These are phyloP conservation scores for Bubo bubo DNA, from an alignment of 2,113 vertebrate genomes.

Conservation along the genomic window DNA sequence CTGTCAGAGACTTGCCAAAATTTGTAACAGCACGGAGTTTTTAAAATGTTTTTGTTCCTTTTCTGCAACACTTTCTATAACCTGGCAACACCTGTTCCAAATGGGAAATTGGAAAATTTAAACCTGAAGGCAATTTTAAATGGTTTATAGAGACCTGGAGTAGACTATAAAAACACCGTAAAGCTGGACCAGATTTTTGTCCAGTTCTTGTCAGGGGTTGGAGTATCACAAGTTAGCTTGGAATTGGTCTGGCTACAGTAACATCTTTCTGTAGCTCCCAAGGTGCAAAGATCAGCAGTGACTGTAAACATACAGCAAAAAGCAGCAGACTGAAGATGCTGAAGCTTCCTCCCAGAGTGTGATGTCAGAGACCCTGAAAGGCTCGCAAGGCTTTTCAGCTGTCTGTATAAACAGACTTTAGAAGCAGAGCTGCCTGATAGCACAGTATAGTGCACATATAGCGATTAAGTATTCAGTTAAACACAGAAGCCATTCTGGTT, in stretches of 20 bases:
- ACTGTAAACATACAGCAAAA: not conserved
- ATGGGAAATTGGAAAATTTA: constrained; percentile 37
- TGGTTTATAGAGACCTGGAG: constrained; percentile 60
- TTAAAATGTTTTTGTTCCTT: constrained; percentile 11
- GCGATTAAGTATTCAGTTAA: not conserved
- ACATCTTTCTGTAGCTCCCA: not conserved
- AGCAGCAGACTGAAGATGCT: not conserved
- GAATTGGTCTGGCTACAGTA: not conserved
- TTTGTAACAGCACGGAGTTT: not conserved
- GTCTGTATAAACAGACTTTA: not conserved
- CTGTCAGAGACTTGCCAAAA: not conserved
- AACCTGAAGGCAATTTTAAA: constrained; percentile 43
- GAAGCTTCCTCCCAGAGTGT: not conserved
- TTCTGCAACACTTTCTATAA: constrained; percentile 33
- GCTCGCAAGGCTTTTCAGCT: not conserved
- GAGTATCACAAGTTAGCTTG: not conserved
- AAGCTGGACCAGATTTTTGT: constrained; percentile 10
- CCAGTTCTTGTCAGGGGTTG: not conserved
- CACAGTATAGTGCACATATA: not conserved
- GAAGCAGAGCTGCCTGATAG: not conserved
- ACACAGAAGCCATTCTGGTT: not conserved
- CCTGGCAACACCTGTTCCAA: constrained; percentile 50
- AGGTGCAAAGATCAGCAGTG: not conserved
- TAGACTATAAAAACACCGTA: constrained; percentile 53
- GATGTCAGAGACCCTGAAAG: not conserved